Percentiles rank a stretch among this genome's conserved stretches.
Conservation (phyloP, 1,140 invertebrate genomes). For the Calliopsis andreniformis region DNA sequence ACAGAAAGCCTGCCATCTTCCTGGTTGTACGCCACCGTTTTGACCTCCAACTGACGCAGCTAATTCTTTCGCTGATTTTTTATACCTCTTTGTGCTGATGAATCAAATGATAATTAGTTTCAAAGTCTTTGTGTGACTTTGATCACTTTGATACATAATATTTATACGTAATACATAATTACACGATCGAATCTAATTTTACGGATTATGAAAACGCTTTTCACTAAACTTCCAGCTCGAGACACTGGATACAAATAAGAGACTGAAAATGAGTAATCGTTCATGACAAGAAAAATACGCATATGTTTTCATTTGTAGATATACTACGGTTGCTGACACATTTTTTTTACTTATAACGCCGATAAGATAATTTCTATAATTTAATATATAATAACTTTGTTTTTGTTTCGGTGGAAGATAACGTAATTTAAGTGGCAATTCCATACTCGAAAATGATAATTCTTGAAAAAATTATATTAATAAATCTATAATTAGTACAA, state of each 20-base stretch:
- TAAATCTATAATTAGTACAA: neutral
- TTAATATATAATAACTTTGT: neutral
- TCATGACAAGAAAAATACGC: neutral
- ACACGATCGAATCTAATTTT: too few relatives aligned
- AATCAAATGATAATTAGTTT: slow-evolving; percentile 11
- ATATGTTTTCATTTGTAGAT: neutral
- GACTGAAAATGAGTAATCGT: neutral
- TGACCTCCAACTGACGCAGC: slow-evolving; percentile 34
- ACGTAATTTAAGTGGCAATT: too few relatives aligned
- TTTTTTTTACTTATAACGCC: neutral
- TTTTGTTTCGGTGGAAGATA: too few relatives aligned
- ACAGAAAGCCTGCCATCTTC: slow-evolving; percentile 58
- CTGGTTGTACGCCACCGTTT: neutral
- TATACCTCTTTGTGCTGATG: slow-evolving; percentile 3
- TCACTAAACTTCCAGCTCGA: too few relatives aligned
- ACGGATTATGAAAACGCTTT: neutral
- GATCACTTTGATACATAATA: neutral
- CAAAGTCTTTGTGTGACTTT: neutral
- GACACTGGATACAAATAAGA: too few relatives aligned
- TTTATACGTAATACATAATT: too few relatives aligned
- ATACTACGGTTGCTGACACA: neutral
- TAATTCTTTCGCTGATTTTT: slow-evolving; percentile 5
- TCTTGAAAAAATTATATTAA: too few relatives aligned
- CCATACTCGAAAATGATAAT: too few relatives aligned
- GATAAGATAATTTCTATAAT: slow-evolving; percentile 35